phyloP scores from a whole-genome alignment of 1,140 invertebrate genomes.

The Dryas iulia region DNA sequence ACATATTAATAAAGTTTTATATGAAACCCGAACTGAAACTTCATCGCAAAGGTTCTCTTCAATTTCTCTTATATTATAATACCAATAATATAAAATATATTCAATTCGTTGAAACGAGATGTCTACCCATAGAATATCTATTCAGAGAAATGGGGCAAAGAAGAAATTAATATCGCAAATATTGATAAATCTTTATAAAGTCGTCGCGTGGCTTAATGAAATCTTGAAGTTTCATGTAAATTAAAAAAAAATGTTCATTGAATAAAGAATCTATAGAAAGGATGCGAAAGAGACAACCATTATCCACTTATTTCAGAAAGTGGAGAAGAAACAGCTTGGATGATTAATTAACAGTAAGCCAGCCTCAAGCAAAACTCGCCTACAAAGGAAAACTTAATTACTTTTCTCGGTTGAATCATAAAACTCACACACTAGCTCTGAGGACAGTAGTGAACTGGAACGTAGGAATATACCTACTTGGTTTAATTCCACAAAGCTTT shows the following conservation, averaged over 20 bases:
- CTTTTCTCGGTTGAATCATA: constrained; percentile 15
- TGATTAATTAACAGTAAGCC: constrained; percentile 68
- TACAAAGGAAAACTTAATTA: constrained; percentile 67
- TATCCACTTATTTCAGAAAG: constrained; percentile 62
- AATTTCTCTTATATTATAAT: not conserved
- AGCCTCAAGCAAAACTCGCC: constrained; percentile 54
- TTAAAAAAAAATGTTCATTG: constrained; percentile 38
- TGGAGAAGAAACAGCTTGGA: constrained; percentile 52
- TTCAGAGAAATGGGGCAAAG: constrained; percentile 23
- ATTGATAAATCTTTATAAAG: constrained; percentile 10
- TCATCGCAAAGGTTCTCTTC: not conserved
- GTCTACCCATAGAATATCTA: not conserved
- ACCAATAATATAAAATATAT: not conserved
- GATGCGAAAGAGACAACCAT: constrained; percentile 60
- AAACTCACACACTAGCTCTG: not conserved
- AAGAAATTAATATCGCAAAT: not conserved
- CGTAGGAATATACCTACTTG: not conserved
- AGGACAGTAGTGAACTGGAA: not conserved
- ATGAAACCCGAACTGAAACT: not conserved
- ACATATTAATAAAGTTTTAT: not conserved
- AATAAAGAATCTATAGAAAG: constrained; percentile 53
- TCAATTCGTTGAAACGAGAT: constrained; percentile 7
- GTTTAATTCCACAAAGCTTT: not conserved
- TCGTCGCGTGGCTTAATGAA: constrained; percentile 36
- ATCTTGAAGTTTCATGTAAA: constrained; percentile 36